These are phyloP conservation scores for Paracentrotus lividus DNA, from an alignment of 53 echinoderm and acorn worm genomes.

Conservation along the genomic window DNA sequence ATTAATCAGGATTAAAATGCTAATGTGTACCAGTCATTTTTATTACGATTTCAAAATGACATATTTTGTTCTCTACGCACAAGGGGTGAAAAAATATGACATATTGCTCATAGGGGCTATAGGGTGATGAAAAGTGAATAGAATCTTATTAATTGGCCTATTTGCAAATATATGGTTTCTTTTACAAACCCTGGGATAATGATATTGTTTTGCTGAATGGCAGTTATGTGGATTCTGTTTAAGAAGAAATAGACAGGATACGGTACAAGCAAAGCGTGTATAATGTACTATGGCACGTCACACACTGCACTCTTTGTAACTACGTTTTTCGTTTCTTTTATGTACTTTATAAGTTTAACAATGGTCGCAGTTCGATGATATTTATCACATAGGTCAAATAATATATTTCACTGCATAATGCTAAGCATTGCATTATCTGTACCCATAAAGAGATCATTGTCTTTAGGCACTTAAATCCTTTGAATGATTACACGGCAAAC, in stretches of 20 bases:
- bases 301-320: not conserved
- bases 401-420: too few relatives aligned
- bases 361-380: not conserved
- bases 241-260: not conserved
- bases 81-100: not conserved
- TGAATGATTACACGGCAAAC: not conserved
- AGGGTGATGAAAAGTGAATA: not conserved
- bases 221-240: not conserved
- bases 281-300: not conserved
- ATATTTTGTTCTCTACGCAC: slow-evolving; percentile 26
- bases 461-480: not conserved
- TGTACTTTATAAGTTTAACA: not conserved
- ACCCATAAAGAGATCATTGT: too few relatives aligned
- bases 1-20: slow-evolving; percentile 32
- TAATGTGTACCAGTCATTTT: not conserved
- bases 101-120: too few relatives aligned
- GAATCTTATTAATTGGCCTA: slow-evolving; percentile 13
- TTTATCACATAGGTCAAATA: too few relatives aligned
- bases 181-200: not conserved
- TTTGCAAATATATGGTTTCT: not conserved
- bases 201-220: not conserved
- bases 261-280: not conserved
- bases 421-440: too few relatives aligned
- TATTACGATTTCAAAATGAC: not conserved
- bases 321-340: not conserved